These are phyloP conservation scores for Pseudotriccus pelzelni DNA, from an alignment of 2,797 vertebrate species.

Conservation along the genomic window DNA sequence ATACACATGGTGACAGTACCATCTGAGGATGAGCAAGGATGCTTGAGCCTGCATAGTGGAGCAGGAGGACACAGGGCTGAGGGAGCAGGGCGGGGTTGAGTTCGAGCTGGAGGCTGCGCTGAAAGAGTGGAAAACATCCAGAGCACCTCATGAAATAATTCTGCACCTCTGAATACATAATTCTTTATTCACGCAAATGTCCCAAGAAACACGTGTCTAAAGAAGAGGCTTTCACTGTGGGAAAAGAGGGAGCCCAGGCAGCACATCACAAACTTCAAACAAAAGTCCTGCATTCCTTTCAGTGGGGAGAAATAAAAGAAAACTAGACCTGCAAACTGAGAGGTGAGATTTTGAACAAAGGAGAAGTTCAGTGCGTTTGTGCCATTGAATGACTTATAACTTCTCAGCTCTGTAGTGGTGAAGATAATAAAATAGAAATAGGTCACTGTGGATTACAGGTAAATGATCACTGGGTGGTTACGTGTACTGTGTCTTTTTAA, in stretches of 20 bases:
- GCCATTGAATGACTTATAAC: neutral
- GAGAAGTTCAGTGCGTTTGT: neutral
- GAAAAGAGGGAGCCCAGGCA: neutral
- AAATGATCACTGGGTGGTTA: neutral
- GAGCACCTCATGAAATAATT: neutral
- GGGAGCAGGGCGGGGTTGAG: neutral
- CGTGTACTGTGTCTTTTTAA: neutral
- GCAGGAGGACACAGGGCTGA: neutral
- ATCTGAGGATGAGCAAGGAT: neutral
- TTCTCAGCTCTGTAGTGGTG: neutral
- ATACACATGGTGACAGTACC: rapidly evolving
- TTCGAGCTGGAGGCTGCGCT: neutral
- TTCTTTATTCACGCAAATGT: neutral
- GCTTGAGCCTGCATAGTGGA: neutral
- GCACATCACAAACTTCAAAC: neutral
- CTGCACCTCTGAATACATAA: rapidly evolving
- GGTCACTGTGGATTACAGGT: neutral
- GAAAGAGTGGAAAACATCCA: neutral
- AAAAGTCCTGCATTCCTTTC: neutral
- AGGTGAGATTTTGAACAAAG: neutral
- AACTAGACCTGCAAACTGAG: neutral
- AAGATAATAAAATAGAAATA: slow-evolving; percentile 5
- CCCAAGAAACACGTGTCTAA: neutral
- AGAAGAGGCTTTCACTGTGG: neutral
- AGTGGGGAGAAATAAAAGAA: neutral